Base-by-base conservation (phyloP, 2,888 invertebrate species). In the Timandra comae region DNA sequence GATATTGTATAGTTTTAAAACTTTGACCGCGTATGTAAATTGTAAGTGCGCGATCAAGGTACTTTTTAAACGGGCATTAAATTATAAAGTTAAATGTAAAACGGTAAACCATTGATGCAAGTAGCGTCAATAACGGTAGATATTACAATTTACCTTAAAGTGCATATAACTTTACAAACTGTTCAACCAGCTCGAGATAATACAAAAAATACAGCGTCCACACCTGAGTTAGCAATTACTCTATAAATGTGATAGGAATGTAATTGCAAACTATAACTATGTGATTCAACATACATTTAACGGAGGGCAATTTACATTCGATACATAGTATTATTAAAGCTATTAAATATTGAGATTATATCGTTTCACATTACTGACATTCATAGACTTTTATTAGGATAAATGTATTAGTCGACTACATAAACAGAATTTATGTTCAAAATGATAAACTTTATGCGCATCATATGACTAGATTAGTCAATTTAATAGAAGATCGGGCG, bases 61-160 rank as follows among this genome's bases (percentile, higher is more conserved):
- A n/a, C n/a, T n/a, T n/a, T n/a, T n/a, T n/a, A n/a, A n/a, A n/a
- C n/a, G n/a, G n/a, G n/a, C n/a, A n/a, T n/a, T n/a, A n/a, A n/a
- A 3, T 16, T 16, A 16, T 16, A 16, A 6, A 16, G 16, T 16
- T 6, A 16, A 16, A 16, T 16, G 4, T 5, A 16, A 3, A 16
- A 16, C 16, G 16, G 16, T 16, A 16, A 16, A 16, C 16, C 16
- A 16, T 6, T 16, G 16, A 16, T 16, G 16, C 16, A 16, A 16
- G 11, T 12, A 22, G 27, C 16, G 89, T 88, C 44, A 85, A 82
- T 8, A 63, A 56, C 47, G 50, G 44, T 51, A 16, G 16, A 3
- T 3, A 16, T 16, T 16, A 16, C 6, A 16, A 1, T n/a, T n/a
- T n/a, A n/a, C n/a, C n/a, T n/a, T n/a, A n/a, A n/a, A n/a, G n/a